Evolutionary conservation across 2,888 invertebrate species (phyloP), one percentile per base, ranked within the genome.

Genomic region (Temnothorax unifasciatus): DNA sequence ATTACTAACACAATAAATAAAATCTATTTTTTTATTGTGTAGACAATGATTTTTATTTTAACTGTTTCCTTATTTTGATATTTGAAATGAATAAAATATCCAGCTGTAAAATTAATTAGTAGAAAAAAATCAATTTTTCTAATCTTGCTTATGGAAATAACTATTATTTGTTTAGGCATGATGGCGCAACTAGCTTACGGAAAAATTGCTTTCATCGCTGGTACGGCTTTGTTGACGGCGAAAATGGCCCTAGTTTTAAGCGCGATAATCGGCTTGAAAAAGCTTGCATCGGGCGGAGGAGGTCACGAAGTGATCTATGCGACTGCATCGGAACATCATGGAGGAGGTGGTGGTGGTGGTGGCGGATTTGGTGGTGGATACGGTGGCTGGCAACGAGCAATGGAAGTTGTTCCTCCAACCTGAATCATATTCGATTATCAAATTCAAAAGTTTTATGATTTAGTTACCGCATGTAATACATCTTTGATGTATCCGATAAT

Each of bases 131-230:
- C 9, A 18, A 41, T 25, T 25, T 1, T 54, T 54, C 1, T 3
- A 25, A 38, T 11, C 25, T 52, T 52, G 0, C 13, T 76, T 29
- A 54, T 13, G 9, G 3, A 68, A 57, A 34, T 11, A n/a, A 66
- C 4, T 41, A 77, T 69, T 57, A 57, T 50, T 59, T 50, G 86
- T 89, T n/a, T 79, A 91, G 95, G 96, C 61, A 96, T 97, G 95
- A 95, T 97, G 94, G 96, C 96, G 2, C 97, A 97, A 94, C 94
- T 97, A 95, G 96, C 96, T 85, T 96, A 97, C 93, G 96, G 96
- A 41, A 97, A 97, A 95, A 96, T 97, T 84, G 96, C 97, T 8
- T 95, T 97, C 85, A 95, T 97, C 89, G 97, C 97, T 0, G 97
- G 97, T 63, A 96, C 96, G 11, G 97, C 97, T 4, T 95, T 97